phyloP scores from a whole-genome alignment of 2,888 invertebrate genomes.

The Pelosia muscerda region DNA sequence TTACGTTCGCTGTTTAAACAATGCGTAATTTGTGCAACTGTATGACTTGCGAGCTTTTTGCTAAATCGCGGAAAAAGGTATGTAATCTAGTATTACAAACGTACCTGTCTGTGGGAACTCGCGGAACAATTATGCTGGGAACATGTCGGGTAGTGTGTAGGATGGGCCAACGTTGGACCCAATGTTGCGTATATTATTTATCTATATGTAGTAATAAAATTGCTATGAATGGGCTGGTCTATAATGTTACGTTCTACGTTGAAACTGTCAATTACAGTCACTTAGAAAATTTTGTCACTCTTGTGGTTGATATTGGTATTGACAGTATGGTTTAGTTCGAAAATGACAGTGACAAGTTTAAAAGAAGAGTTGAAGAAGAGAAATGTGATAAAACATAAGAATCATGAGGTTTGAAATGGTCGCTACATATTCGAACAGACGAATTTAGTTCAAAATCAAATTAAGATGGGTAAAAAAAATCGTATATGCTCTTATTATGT shows the following conservation, averaged over 20 bases:
- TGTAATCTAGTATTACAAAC: slow-evolving; percentile 52
- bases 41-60: slow-evolving; percentile 49
- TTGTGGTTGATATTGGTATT: too few species aligned
- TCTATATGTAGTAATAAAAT: not conserved
- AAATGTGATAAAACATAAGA: too few species aligned
- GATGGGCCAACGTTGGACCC: slow-evolving; percentile 30
- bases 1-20: slow-evolving; percentile 49
- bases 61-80: slow-evolving; percentile 55
- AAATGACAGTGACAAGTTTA: too few species aligned
- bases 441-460: too few species aligned
- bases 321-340: too few species aligned
- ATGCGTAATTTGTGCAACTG: slow-evolving; percentile 51
- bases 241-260: not conserved
- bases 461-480: too few species aligned
- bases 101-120: slow-evolving; percentile 46
- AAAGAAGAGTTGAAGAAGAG: too few species aligned
- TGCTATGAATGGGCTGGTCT: not conserved
- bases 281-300: not conserved
- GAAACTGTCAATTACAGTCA: not conserved
- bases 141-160: slow-evolving; percentile 28
- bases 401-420: too few species aligned
- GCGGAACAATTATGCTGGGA: slow-evolving; percentile 51
- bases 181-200: slow-evolving; percentile 35
- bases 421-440: too few species aligned
- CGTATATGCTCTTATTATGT: too few species aligned